A percentile compares a stretch with the other conserved stretches of the same genome.
Evolutionary conservation across 2,888 invertebrate species (phyloP).

Genomic region (Gymnosoma rotundatum): DNA sequence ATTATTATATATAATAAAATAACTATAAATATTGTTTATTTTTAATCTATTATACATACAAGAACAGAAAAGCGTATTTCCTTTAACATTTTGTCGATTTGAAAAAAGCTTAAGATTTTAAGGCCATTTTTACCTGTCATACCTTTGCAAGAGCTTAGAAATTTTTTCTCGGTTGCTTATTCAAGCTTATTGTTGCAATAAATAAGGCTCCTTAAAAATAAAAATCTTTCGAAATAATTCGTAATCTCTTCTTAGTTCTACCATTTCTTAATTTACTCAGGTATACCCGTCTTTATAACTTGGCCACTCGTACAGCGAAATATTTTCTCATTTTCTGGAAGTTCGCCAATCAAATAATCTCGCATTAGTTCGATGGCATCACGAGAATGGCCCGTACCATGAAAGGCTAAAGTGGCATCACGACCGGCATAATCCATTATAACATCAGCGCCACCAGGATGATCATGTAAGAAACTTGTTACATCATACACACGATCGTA

Average conservation of each 20-base stretch:
- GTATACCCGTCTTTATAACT: slow-evolving; percentile 78
- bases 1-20: no score
- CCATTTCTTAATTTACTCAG: slow-evolving; percentile 73
- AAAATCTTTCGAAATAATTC: not conserved
- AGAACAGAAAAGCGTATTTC: no score
- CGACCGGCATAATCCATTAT: slow-evolving; percentile 92
- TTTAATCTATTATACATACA: no score
- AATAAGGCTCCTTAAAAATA: no score
- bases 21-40: no score
- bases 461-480: slow-evolving; percentile 89
- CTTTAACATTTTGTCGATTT: no score
- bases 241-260: not conserved
- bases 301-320: slow-evolving; percentile 83
- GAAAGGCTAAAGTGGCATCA: slow-evolving; percentile 92
- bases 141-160: not conserved
- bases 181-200: no score
- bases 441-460: slow-evolving; percentile 92
- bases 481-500: slow-evolving; percentile 93
- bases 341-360: slow-evolving; percentile 89
- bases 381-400: slow-evolving; percentile 89
- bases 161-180: no score
- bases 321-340: slow-evolving; percentile 88
- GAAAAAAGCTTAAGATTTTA: not conserved
- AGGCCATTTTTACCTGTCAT: not conserved
- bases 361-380: slow-evolving; percentile 86